phyloP scores from a whole-genome alignment of 2,888 invertebrate species.

The Platycheirus rosarum region DNA sequence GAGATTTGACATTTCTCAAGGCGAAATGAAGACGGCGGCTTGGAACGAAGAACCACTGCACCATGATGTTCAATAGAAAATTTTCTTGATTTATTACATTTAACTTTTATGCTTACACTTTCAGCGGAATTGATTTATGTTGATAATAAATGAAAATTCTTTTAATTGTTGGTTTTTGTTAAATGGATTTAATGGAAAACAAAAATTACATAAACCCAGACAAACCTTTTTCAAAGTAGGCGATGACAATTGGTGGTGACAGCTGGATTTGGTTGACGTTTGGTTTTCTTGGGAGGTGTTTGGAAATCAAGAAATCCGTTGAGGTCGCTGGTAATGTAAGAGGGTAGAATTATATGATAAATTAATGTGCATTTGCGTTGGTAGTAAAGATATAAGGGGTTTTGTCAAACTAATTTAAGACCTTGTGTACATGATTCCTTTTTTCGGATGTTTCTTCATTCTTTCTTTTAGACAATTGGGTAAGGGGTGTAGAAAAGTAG shows the following conservation, averaged over 20 bases:
- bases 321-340: constrained; percentile 13
- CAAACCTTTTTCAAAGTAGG: constrained; percentile 58
- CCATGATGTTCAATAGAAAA: constrained; percentile 25
- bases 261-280: constrained; percentile 49
- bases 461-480: too few relatives aligned
- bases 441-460: too few relatives aligned
- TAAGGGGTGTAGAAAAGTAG: too few relatives aligned
- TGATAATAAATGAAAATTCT: background rate
- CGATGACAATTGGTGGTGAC: constrained; percentile 68
- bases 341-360: too few relatives aligned
- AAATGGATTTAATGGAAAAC: constrained; percentile 49
- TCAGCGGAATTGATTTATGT: background rate
- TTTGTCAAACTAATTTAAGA: too few relatives aligned
- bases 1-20: constrained; percentile 60
- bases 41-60: constrained; percentile 60
- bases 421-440: too few relatives aligned
- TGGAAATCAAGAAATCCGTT: background rate
- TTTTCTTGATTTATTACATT: background rate
- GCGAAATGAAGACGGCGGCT: constrained; percentile 3
- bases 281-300: constrained; percentile 26
- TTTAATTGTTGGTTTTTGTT: constrained; percentile 11
- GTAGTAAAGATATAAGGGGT: too few relatives aligned
- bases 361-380: too few relatives aligned
- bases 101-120: background rate
- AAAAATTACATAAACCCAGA: constrained; percentile 71